Percentiles rank a stretch among this genome's conserved stretches.
Evolutionary conservation across 2,888 invertebrate genomes (phyloP).

Genomic region (Ectropis crepuscularia): DNA sequence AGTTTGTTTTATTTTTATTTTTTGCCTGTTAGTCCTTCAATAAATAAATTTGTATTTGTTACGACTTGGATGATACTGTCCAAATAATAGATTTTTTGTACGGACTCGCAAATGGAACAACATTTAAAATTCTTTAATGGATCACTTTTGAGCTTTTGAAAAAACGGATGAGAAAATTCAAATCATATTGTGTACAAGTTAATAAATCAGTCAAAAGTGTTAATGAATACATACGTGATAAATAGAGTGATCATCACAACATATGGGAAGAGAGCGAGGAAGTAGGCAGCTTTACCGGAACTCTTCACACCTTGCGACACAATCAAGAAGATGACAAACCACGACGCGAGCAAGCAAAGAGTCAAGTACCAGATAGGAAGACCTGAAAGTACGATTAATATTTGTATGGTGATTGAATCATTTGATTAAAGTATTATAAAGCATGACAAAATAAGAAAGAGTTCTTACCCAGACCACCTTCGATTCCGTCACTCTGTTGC

Average conservation of each 20-base stretch:
- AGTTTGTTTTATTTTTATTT: no score
- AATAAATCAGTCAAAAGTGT: neutral
- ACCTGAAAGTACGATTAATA: constrained; percentile 59
- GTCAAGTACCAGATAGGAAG: constrained; percentile 88
- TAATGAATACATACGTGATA: constrained; percentile 73
- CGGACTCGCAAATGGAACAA: no score
- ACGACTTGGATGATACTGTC: no score
- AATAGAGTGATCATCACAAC: constrained; percentile 90
- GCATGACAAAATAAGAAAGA: neutral
- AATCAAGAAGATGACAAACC: constrained; percentile 88
- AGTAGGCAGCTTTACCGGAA: constrained; percentile 93
- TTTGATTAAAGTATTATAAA: neutral
- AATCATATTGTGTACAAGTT: no score
- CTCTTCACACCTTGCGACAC: constrained; percentile 90
- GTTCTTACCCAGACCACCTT: constrained; percentile 71
- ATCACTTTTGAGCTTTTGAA: no score
- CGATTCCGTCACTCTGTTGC: constrained; percentile 68
- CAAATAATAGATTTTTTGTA: no score
- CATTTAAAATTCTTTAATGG: no score
- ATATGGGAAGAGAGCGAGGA: constrained; percentile 95
- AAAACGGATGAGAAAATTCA: no score
- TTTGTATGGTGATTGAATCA: neutral
- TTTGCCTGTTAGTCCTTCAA: no score
- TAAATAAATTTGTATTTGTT: no score
- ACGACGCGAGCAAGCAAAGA: constrained; percentile 87